Evolutionary conservation across 2,113 vertebrate genomes (phyloP).

Genomic region (Lycaon pictus): DNA sequence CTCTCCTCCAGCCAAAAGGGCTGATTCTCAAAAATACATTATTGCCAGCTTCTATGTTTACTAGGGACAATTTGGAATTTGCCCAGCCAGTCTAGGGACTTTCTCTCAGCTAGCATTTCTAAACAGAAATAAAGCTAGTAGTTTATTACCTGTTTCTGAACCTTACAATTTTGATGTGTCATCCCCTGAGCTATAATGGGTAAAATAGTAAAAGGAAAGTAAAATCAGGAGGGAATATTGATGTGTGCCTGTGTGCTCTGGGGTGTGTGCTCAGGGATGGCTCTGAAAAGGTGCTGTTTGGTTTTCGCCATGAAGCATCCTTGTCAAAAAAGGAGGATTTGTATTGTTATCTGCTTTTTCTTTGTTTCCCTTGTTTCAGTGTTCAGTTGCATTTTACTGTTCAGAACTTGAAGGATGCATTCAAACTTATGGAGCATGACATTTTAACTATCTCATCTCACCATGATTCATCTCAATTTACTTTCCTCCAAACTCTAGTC

Average conservation of each 20-base stretch:
- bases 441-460: constrained; percentile 86
- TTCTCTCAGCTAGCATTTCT: constrained; percentile 83
- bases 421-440: constrained; percentile 87
- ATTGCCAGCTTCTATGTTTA: constrained; percentile 45
- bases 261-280: constrained; percentile 61
- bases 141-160: constrained; percentile 82
- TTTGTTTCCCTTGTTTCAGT: constrained; percentile 86
- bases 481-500: constrained; percentile 84
- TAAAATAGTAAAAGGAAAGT: constrained; percentile 80
- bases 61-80: constrained; percentile 83
- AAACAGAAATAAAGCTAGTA: constrained; percentile 84
- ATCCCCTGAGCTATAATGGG: constrained; percentile 69
- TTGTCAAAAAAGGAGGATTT: constrained; percentile 70
- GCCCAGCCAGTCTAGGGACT: constrained; percentile 79
- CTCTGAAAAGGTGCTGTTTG: constrained; percentile 74
- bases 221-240: constrained; percentile 71
- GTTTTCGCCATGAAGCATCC: constrained; percentile 53
- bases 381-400: constrained; percentile 86
- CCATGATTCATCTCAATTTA: constrained; percentile 88
- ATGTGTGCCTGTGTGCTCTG: constrained; percentile 28
- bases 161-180: constrained; percentile 67
- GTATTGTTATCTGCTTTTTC: constrained; percentile 81
- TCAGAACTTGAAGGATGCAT: constrained; percentile 84
- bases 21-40: background rate
- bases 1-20: background rate